Percentiles rank a stretch among this genome's conserved stretches.
These are phyloP conservation scores for Sarcophaga rosellei DNA, from an alignment of 2,888 invertebrate species.

Conservation along the genomic window DNA sequence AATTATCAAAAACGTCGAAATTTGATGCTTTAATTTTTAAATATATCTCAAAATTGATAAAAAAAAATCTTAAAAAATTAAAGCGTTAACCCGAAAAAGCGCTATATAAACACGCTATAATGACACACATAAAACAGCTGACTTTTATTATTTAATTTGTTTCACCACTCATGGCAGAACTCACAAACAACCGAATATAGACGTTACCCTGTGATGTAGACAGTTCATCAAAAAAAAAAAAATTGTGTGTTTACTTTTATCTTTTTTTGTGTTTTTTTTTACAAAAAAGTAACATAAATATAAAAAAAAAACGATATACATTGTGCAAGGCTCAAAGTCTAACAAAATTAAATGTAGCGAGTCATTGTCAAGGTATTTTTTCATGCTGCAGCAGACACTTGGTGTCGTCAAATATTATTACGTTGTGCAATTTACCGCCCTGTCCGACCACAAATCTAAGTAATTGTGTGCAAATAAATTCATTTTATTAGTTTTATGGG, in stretches of 20 bases:
- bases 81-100: too few species aligned
- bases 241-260: too few species aligned
- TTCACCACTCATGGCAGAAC: neutral
- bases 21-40: too few species aligned
- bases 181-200: too few species aligned
- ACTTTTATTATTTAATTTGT: neutral
- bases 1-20: too few species aligned
- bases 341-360: neutral
- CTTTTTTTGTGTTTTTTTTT: too few species aligned
- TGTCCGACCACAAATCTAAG: neutral
- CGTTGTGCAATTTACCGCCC: slow-evolving; percentile 15
- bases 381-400: neutral
- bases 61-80: too few species aligned
- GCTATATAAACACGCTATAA: neutral
- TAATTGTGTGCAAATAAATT: neutral
- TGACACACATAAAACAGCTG: neutral
- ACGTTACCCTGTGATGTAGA: too few species aligned
- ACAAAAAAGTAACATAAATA: too few species aligned
- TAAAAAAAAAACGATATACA: neutral
- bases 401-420: slow-evolving; percentile 31
- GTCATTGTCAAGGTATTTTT: slow-evolving; percentile 11
- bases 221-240: too few species aligned
- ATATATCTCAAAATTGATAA: too few species aligned
- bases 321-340: slow-evolving; percentile 18
- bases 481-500: neutral